Evolutionary conservation across 2,113 vertebrate genomes (phyloP).

Genomic region (Tringa solitaria): DNA sequence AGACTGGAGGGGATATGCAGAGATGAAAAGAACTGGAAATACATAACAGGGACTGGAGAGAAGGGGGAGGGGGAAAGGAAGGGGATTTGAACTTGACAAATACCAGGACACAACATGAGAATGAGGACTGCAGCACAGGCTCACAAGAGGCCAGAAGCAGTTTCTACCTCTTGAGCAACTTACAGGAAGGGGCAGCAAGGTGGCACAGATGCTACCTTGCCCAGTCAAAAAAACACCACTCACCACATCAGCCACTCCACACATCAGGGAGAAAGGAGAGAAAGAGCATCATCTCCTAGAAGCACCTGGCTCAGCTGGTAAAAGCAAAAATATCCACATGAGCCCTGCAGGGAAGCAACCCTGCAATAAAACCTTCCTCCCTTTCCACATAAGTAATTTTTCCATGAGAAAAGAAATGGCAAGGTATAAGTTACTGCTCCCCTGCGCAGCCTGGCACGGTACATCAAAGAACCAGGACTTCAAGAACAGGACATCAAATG

Average conservation of each 20-base stretch:
- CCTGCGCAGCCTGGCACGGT: background rate
- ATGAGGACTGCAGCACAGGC: background rate
- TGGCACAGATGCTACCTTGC: background rate
- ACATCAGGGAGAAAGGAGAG: background rate
- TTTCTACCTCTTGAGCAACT: background rate
- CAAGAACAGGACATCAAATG: background rate
- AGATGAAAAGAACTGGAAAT: background rate
- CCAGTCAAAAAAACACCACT: background rate
- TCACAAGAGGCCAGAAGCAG: background rate
- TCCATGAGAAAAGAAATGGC: background rate
- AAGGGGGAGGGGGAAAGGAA: background rate
- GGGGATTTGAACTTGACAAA: background rate
- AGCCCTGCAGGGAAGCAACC: background rate
- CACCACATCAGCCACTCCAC: background rate
- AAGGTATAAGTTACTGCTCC: background rate
- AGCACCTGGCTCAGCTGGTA: background rate
- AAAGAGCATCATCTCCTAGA: background rate
- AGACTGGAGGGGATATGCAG: background rate
- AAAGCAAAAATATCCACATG: background rate
- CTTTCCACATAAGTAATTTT: background rate
- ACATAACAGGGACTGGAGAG: background rate
- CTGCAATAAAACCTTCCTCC: background rate
- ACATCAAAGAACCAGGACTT: background rate
- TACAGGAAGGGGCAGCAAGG: background rate
- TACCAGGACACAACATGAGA: background rate